Conservation (phyloP, 1,140 invertebrate genomes). For the Eufriesea mexicana region DNA sequence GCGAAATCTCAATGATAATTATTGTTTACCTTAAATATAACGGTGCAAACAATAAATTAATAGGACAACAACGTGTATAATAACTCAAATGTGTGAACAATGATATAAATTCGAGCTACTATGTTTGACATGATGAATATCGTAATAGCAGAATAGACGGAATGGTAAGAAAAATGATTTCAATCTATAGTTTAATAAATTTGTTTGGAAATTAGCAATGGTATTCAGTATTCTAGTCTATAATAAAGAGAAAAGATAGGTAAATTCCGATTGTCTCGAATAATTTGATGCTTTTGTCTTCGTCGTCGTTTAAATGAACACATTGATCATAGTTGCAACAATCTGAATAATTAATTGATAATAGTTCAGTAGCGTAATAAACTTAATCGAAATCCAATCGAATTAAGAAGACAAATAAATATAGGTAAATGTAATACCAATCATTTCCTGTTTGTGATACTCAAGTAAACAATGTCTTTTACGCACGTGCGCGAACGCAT, state of each 20-base stretch:
- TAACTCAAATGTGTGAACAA: background rate
- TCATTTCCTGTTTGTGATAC: slow-evolving; percentile 8
- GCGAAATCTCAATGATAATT: slow-evolving; percentile 35
- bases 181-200: background rate
- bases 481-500: no score
- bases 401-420: background rate
- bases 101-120: background rate
- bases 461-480: no score
- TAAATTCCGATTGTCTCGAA: slow-evolving; percentile 3
- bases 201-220: background rate
- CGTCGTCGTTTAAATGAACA: background rate
- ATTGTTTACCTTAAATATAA: slow-evolving; percentile 33
- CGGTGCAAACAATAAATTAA: slow-evolving; percentile 13
- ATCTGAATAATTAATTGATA: background rate
- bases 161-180: background rate
- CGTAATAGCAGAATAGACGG: background rate
- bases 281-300: background rate
- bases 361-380: background rate
- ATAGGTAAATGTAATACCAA: background rate
- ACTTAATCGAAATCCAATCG: background rate
- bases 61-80: background rate
- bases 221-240: background rate
- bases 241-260: background rate
- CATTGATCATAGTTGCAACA: background rate
- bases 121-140: background rate